phyloP scores from a whole-genome alignment of 2,797 vertebrate genomes.

The Garrulus glandarius region DNA sequence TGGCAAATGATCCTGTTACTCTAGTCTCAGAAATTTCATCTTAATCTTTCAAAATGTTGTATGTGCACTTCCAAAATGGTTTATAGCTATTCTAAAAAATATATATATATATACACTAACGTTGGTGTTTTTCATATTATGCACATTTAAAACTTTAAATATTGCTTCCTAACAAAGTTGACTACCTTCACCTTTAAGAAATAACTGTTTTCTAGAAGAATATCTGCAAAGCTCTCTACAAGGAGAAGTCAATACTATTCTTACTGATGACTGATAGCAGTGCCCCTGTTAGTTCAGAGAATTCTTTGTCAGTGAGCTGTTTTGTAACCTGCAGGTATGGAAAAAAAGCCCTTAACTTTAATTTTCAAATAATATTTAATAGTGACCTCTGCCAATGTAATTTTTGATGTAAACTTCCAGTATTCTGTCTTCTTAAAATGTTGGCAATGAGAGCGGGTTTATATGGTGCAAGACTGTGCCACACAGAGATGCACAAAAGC shows the following conservation, averaged over 20 bases:
- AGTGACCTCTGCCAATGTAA: background rate
- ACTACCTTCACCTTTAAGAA: background rate
- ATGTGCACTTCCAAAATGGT: background rate
- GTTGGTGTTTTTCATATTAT: background rate
- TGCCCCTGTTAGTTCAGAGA: background rate
- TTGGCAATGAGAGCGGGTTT: background rate
- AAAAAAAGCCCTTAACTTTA: background rate
- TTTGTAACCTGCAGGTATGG: background rate
- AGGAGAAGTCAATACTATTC: background rate
- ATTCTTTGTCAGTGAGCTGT: background rate
- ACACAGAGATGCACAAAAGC: background rate
- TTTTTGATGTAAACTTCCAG: background rate
- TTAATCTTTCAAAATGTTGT: constrained; percentile 63
- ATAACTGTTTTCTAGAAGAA: background rate
- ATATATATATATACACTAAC: background rate
- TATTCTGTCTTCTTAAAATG: background rate
- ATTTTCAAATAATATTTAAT: background rate
- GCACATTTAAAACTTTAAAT: background rate
- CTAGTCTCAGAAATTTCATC: constrained; percentile 72
- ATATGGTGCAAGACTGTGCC: background rate
- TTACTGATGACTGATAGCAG: background rate
- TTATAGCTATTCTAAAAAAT: background rate
- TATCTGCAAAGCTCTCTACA: background rate
- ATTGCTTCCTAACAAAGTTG: background rate
- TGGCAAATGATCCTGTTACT: constrained; percentile 73